Conservation (phyloP, 2,888 invertebrate species). For the Parnassius orleans region DNA sequence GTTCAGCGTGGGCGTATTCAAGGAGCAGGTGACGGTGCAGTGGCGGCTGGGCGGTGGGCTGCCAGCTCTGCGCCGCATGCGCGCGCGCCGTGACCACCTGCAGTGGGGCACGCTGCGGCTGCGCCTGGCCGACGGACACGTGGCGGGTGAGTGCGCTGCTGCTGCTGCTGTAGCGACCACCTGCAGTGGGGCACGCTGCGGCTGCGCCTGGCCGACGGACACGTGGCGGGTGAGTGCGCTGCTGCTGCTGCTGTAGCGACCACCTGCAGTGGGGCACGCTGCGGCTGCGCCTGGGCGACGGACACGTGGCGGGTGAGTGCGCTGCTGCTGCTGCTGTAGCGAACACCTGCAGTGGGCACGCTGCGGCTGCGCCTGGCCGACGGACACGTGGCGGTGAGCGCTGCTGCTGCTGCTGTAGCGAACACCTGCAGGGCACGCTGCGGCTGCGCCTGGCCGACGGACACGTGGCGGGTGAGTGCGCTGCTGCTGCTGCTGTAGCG, state of each 20-base stretch:
- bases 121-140: slow-evolving; percentile 32
- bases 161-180: slow-evolving; percentile 71
- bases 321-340: slow-evolving; percentile 82
- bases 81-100: slow-evolving; percentile 51
- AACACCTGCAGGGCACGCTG: slow-evolving; percentile 45
- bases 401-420: slow-evolving; percentile 80
- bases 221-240: slow-evolving; percentile 53
- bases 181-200: slow-evolving; percentile 44
- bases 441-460: slow-evolving; percentile 25
- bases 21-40: slow-evolving; percentile 85
- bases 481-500: too few relatives aligned
- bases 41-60: slow-evolving; percentile 80
- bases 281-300: slow-evolving; percentile 34
- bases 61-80: slow-evolving; percentile 44
- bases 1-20: slow-evolving; percentile 86
- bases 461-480: too few relatives aligned
- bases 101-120: slow-evolving; percentile 45
- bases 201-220: slow-evolving; percentile 33
- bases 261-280: slow-evolving; percentile 42
- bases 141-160: slow-evolving; percentile 75
- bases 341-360: slow-evolving; percentile 46
- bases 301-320: slow-evolving; percentile 37
- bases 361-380: slow-evolving; percentile 29
- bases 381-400: too few relatives aligned
- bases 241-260: slow-evolving; percentile 82